Evolutionary conservation across 2,797 vertebrate species (phyloP), one percentile per base, ranked within the genome.

Genomic region (Austrolebias charrua): DNA sequence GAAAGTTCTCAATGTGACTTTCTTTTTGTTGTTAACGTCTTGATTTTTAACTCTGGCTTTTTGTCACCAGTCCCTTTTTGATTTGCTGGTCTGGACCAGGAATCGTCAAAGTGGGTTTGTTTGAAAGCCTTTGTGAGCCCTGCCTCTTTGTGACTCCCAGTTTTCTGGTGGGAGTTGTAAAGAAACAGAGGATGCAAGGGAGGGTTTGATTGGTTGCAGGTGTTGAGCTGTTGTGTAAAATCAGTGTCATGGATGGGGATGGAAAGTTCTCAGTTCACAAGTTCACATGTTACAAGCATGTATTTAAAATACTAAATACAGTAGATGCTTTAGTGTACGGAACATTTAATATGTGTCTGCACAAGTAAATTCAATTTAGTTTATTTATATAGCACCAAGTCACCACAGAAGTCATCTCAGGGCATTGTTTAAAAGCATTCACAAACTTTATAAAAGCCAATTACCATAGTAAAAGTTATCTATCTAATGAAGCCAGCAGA

Each of bases 131-230:
- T 51, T 61, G 15, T 46, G 60, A 78, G 72, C 51, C 40, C 10
- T 46, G 57, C 86, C 72, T 79, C 71, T 78, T 62, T 78, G 51
- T 7, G 68, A 84, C 76, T 89, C 79, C 51, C 50, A 53, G 63
- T 81, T 62, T 76, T 66, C 69, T 79, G 61, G 81, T 80, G 80
- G 74, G 82, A 86, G 77, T 78, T 71, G 56, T 10, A 16, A 76
- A 83, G 73, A 70, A 83, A 71, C 71, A 78, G 73, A 78, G 63
- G 83, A 80, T 83, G 66, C 55, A 48, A 59, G 74, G 75, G 71
- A 81, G 72, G 59, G 63, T 66, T 79, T 87, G 81, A 88, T 88
- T 87, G 53, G 68, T 82, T 81, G 73, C 89, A 89, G 84, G 83
- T 89, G 86, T 71, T 61, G 69, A 60, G 63, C 54, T 80, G 57